These are phyloP conservation scores for Streptopelia turtur DNA, from an alignment of 2,797 vertebrate genomes.

Conservation along the genomic window DNA sequence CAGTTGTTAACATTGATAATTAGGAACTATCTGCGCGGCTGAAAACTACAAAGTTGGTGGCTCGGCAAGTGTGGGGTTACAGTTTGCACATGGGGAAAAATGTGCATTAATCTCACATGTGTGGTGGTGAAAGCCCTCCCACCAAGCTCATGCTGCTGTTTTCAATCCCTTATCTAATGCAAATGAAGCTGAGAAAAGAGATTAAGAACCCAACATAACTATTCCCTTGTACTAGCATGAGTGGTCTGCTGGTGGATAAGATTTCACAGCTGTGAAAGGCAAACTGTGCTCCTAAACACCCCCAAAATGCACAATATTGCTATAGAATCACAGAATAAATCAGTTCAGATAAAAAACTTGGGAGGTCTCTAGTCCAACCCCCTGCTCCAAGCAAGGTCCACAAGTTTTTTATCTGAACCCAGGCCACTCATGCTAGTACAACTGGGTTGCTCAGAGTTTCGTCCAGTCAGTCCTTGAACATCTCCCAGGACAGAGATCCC, in stretches of 20 bases:
- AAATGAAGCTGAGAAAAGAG: not conserved
- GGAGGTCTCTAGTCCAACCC: not conserved
- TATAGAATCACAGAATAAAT: accelerated
- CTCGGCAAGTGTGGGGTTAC: not conserved
- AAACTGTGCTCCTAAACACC: not conserved
- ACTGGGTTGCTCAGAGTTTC: not conserved
- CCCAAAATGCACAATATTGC: accelerated
- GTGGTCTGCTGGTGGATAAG: accelerated
- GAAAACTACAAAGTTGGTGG: not conserved
- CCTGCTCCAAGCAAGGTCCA: not conserved
- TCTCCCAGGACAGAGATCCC: not conserved
- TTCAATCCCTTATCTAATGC: not conserved
- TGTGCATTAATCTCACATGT: accelerated
- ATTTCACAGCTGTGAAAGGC: not conserved
- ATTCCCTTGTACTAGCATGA: not conserved
- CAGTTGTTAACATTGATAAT: not conserved
- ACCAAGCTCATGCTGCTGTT: not conserved
- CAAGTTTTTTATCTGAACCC: too few relatives aligned
- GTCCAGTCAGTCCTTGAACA: not conserved
- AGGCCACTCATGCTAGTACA: too few relatives aligned
- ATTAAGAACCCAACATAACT: not conserved
- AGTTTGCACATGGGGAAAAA: not conserved
- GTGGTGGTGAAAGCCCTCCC: not conserved
- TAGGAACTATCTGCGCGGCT: not conserved
- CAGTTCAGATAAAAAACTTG: not conserved